Conservation (phyloP, 2,888 invertebrate species). For the Phymatocera aterrima region DNA sequence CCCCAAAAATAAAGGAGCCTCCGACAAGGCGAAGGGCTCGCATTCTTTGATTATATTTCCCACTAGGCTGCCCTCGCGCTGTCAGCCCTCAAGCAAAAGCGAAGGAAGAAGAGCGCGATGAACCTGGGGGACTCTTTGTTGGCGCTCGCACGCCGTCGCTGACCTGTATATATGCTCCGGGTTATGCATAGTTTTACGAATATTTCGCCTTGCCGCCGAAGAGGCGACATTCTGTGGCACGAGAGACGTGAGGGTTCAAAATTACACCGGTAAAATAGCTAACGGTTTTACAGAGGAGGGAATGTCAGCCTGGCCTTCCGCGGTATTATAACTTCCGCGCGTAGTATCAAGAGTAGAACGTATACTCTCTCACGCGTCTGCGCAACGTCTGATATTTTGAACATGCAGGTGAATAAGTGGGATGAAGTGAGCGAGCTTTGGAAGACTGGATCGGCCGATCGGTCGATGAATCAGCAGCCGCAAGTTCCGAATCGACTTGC, state of each 20-base stretch:
- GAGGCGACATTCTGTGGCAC: conserved; percentile 61
- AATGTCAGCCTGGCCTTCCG: conserved; percentile 1
- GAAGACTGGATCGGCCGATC: no score
- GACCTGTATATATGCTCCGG: conserved; percentile 39
- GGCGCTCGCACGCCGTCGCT: conserved; percentile 15
- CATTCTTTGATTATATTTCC: conserved; percentile 7
- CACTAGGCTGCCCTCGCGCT: not conserved
- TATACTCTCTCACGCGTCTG: no score
- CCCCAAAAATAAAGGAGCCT: not conserved
- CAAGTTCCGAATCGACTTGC: no score
- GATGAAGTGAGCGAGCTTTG: no score
- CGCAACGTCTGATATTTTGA: no score
- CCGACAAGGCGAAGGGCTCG: not conserved
- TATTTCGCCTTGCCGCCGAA: conserved; percentile 64
- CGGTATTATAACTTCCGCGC: not conserved
- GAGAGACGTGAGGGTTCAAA: conserved; percentile 49
- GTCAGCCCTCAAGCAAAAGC: not conserved
- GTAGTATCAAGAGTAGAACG: no score
- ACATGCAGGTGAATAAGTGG: no score
- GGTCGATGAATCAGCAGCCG: no score
- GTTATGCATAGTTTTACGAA: conserved; percentile 70
- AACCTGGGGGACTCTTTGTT: conserved; percentile 32
- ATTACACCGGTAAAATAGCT: conserved; percentile 48
- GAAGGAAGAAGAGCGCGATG: conserved; percentile 26
- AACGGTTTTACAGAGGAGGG: conserved; percentile 25